phyloP scores from a whole-genome alignment of 2,113 vertebrate species.

The Pomatostomus ruficeps region DNA sequence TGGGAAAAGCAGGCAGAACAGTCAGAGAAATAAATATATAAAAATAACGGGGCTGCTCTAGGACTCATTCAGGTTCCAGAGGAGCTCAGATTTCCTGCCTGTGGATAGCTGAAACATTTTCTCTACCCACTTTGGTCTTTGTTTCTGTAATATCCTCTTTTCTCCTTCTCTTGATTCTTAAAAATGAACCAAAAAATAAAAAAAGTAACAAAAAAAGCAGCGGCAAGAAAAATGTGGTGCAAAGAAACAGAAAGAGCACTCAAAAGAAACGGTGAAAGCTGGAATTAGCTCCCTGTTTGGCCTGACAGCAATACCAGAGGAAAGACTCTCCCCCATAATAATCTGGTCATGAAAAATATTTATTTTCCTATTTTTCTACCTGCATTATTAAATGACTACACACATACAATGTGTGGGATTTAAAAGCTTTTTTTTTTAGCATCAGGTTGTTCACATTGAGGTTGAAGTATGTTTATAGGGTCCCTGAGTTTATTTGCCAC shows the following conservation, averaged over 20 bases:
- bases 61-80: conserved; percentile 38
- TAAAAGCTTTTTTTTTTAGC: not conserved
- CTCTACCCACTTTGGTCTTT: not conserved
- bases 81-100: conserved; percentile 1
- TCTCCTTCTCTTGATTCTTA: not conserved
- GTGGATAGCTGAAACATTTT: conserved; percentile 33
- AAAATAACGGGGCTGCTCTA: conserved; percentile 42
- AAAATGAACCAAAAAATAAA: not conserved
- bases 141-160: not conserved
- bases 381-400: not conserved
- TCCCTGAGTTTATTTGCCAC: not conserved
- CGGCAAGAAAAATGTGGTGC: not conserved
- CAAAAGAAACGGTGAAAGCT: not conserved
- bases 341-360: not conserved
- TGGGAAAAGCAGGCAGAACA: conserved; percentile 50
- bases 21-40: conserved; percentile 21
- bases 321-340: not conserved
- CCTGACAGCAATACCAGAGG: not conserved
- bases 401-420: not conserved
- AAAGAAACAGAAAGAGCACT: not conserved
- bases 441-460: not conserved
- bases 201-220: not conserved
- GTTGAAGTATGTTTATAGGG: not conserved
- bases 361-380: not conserved
- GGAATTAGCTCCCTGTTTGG: not conserved